These are phyloP conservation scores for Drosophila parabipectinata DNA, from an alignment of 1,140 invertebrate genomes.

Conservation along the genomic window DNA sequence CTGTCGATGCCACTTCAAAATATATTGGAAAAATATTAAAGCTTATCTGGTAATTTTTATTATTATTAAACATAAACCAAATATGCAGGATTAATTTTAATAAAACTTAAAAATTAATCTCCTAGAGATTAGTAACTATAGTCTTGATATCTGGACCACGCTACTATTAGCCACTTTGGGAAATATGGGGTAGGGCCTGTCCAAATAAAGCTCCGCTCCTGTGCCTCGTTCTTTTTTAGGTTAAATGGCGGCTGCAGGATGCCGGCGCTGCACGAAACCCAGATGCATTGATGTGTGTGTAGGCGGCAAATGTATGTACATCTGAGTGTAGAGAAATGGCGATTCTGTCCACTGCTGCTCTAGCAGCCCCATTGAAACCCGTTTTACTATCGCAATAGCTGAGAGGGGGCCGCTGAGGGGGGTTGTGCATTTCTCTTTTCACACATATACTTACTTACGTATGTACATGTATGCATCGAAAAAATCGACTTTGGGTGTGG, in stretches of 20 bases:
- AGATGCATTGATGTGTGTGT: slow-evolving; percentile 52
- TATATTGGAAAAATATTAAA: background rate
- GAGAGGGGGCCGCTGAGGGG: background rate
- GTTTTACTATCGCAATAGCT: slow-evolving; percentile 55
- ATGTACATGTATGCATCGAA: slow-evolving; percentile 48
- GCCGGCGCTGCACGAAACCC: slow-evolving; percentile 66
- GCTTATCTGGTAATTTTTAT: too few species aligned
- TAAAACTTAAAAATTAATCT: too few species aligned
- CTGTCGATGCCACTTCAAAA: background rate
- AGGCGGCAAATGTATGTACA: slow-evolving; percentile 61
- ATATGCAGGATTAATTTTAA: too few species aligned
- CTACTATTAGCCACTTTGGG: too few species aligned
- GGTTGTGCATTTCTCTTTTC: slow-evolving; percentile 11
- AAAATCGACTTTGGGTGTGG: slow-evolving; percentile 80
- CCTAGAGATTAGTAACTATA: too few species aligned
- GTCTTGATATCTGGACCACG: too few species aligned
- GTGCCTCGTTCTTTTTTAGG: slow-evolving; percentile 58
- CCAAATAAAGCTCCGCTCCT: slow-evolving; percentile 18
- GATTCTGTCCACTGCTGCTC: slow-evolving; percentile 34
- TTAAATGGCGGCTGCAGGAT: slow-evolving; percentile 70
- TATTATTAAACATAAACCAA: too few species aligned
- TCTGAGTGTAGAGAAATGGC: slow-evolving; percentile 74
- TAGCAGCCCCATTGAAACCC: slow-evolving; percentile 62
- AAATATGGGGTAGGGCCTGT: background rate
- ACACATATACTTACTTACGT: slow-evolving; percentile 7